These are phyloP conservation scores for Hylia prasina DNA, from an alignment of 2,113 vertebrate genomes.

Conservation along the genomic window DNA sequence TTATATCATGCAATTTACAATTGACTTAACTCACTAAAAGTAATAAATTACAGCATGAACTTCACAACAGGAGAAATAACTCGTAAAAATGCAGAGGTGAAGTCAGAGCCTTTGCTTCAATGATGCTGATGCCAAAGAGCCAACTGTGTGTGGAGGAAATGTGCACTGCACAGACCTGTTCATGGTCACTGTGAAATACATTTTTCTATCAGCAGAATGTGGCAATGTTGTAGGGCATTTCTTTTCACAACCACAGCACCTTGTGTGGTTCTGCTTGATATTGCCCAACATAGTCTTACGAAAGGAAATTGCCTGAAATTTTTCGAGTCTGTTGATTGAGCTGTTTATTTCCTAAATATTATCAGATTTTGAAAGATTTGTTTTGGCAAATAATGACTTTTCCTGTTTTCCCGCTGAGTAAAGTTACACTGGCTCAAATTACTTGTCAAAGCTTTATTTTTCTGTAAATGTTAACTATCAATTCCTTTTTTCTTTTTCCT, in stretches of 20 bases:
- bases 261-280: background rate
- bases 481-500: constrained; percentile 2
- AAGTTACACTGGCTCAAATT: background rate
- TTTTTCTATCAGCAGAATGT: background rate
- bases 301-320: constrained; percentile 21
- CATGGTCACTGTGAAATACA: background rate
- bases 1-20: constrained; percentile 72
- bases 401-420: constrained; percentile 41
- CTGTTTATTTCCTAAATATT: constrained; percentile 61
- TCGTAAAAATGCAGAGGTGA: constrained; percentile 21
- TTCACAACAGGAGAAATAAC: constrained; percentile 43
- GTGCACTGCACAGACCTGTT: background rate
- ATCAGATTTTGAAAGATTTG: constrained; percentile 56
- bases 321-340: background rate
- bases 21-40: constrained; percentile 73
- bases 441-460: constrained; percentile 45
- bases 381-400: constrained; percentile 50
- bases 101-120: constrained; percentile 30
- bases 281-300: background rate
- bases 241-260: background rate
- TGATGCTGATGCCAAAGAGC: background rate
- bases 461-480: constrained; percentile 38
- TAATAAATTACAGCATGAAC: constrained; percentile 70
- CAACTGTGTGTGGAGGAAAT: background rate
- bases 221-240: background rate